These are phyloP conservation scores for Lates japonicus DNA, from an alignment of 2,797 vertebrate species.

Conservation along the genomic window DNA sequence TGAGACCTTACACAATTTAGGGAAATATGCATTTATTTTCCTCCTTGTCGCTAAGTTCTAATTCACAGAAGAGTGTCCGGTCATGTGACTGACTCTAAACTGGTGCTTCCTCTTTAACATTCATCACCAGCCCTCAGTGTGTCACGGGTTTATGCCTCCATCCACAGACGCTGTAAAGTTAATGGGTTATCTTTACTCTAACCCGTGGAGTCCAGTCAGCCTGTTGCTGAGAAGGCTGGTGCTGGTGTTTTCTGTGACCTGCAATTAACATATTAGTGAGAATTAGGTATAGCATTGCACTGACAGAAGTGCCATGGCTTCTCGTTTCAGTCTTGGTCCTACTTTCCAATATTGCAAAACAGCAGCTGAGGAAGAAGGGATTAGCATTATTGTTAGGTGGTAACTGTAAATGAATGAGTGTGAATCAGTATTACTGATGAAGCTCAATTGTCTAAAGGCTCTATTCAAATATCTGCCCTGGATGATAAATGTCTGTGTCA, in stretches of 20 bases:
- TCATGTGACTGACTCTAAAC: constrained; percentile 66
- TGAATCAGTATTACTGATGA: neutral
- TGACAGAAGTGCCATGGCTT: neutral
- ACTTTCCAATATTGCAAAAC: neutral
- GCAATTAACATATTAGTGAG: constrained; percentile 2
- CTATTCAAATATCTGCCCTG: no score
- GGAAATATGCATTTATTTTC: no score
- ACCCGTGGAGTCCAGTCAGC: neutral
- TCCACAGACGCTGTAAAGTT: neutral
- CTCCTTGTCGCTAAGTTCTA: neutral
- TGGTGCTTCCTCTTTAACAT: constrained; percentile 58
- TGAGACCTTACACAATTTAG: neutral
- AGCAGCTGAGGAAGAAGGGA: neutral
- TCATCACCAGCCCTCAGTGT: constrained; percentile 21
- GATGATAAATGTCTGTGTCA: neutral
- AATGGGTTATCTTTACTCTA: neutral
- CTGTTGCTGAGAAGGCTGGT: neutral
- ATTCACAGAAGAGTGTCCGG: neutral
- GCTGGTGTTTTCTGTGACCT: neutral
- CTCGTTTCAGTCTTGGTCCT: neutral
- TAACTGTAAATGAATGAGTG: neutral
- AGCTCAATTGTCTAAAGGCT: neutral
- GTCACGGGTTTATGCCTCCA: constrained; percentile 69
- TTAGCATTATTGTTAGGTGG: neutral
- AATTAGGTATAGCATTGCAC: neutral